Conservation (phyloP, 1,140 invertebrate genomes). For the Drosophila nigromelanica region DNA sequence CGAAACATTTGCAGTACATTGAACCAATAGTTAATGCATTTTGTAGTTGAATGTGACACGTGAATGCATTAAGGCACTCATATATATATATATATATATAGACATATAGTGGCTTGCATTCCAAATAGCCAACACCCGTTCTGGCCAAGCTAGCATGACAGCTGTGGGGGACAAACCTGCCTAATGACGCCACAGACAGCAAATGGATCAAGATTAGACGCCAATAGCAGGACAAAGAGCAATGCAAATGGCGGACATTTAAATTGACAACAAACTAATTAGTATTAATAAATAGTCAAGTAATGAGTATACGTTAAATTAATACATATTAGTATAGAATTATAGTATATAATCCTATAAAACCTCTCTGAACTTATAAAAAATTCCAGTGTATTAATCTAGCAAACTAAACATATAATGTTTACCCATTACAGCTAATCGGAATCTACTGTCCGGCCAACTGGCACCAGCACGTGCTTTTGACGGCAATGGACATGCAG, state of each 20-base stretch:
- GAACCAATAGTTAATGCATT: constrained; percentile 51
- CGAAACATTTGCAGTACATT: constrained; percentile 51
- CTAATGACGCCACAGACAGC: constrained; percentile 35
- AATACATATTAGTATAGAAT: neutral
- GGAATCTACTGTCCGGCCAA: constrained; percentile 56
- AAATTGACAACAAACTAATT: constrained; percentile 61
- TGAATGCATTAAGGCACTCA: constrained; percentile 43
- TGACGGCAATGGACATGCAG: constrained; percentile 44
- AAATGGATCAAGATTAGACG: constrained; percentile 60
- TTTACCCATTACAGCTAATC: constrained; percentile 53
- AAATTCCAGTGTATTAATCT: no score
- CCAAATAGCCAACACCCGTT: neutral
- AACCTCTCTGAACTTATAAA: no score
- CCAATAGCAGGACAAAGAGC: constrained; percentile 8
- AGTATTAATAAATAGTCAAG: constrained; percentile 50
- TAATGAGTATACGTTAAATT: neutral
- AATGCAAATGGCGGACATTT: constrained; percentile 16
- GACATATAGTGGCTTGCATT: constrained; percentile 4
- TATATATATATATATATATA: no score
- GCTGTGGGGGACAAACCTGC: neutral
- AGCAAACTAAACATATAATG: neutral
- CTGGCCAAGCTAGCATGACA: neutral
- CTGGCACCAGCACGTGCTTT: constrained; percentile 34
- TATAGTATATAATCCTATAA: neutral
- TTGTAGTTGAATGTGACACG: constrained; percentile 43